Conservation (phyloP, 2,888 invertebrate genomes). For the Hecatera dysodea region DNA sequence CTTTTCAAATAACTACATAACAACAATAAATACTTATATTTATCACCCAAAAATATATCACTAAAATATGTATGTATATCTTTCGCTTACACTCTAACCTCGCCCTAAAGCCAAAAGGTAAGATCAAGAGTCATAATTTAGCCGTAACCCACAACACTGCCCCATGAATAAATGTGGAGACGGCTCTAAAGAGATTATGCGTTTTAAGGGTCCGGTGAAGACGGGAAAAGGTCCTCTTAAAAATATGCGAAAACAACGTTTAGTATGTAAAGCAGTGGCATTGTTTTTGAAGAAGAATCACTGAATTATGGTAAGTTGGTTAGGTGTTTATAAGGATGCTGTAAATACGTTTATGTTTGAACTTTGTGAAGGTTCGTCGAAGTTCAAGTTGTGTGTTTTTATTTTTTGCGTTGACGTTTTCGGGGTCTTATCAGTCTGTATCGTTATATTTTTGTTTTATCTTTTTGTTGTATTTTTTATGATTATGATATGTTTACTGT, state of each 20-base stretch:
- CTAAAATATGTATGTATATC: neutral
- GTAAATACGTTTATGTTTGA: slow-evolving; percentile 26
- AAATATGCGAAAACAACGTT: slow-evolving; percentile 55
- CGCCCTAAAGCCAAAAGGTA: slow-evolving; percentile 27
- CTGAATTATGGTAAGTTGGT: slow-evolving; percentile 62
- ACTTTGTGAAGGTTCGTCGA: neutral
- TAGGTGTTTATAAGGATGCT: slow-evolving; percentile 14
- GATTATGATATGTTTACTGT: no score
- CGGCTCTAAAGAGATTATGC: slow-evolving; percentile 50
- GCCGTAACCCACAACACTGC: slow-evolving; percentile 35
- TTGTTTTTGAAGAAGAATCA: slow-evolving; percentile 52
- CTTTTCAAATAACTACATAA: no score
- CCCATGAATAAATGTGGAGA: slow-evolving; percentile 57
- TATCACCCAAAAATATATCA: no score
- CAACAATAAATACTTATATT: no score
- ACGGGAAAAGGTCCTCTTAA: slow-evolving; percentile 24
- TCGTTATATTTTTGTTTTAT: no score
- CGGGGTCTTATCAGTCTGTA: no score
- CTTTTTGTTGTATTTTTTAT: no score
- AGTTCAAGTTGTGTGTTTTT: no score
- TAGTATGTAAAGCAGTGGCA: slow-evolving; percentile 56
- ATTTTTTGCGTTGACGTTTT: no score
- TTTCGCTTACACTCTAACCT: slow-evolving; percentile 9
- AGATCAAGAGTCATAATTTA: slow-evolving; percentile 73
- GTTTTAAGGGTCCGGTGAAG: slow-evolving; percentile 52